phyloP scores from a whole-genome alignment of 2,888 invertebrate species.

The Aleiodes leptofemur region DNA sequence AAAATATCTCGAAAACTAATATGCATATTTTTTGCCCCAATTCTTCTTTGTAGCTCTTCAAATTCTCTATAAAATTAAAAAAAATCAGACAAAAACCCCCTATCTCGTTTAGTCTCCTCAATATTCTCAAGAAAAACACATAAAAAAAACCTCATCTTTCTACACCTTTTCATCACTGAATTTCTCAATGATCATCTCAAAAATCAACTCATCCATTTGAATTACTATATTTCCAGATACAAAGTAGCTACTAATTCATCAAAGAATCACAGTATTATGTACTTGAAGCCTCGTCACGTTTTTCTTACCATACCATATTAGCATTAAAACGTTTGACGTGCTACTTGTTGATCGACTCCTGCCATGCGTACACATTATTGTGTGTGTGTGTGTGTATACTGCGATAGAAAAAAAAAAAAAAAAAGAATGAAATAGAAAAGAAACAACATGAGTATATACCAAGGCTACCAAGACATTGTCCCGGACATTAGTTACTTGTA shows the following conservation, averaged over 20 bases:
- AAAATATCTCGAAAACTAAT: too few species aligned
- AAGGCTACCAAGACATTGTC: constrained; percentile 45
- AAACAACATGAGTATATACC: constrained; percentile 8
- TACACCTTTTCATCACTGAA: too few species aligned
- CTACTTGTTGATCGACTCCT: constrained; percentile 34
- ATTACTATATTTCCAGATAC: neutral
- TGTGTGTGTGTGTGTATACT: neutral
- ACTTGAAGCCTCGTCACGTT: constrained; percentile 39
- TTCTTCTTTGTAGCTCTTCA: too few species aligned
- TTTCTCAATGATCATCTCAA: too few species aligned
- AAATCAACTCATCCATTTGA: too few species aligned
- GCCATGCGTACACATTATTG: constrained; percentile 10
- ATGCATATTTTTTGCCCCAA: too few species aligned
- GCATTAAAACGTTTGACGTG: constrained; percentile 37
- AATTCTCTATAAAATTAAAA: too few species aligned
- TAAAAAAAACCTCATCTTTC: too few species aligned
- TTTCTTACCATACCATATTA: constrained; percentile 38
- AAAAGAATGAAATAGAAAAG: neutral
- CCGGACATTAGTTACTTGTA: constrained; percentile 39
- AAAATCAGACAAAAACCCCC: too few species aligned
- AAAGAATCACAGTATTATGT: constrained; percentile 32
- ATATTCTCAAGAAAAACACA: too few species aligned
- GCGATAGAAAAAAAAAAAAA: neutral
- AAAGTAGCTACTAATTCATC: constrained; percentile 30
- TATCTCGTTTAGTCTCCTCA: too few species aligned